Conservation (phyloP, 2,797 vertebrate species). For the Naso thynnoides region DNA sequence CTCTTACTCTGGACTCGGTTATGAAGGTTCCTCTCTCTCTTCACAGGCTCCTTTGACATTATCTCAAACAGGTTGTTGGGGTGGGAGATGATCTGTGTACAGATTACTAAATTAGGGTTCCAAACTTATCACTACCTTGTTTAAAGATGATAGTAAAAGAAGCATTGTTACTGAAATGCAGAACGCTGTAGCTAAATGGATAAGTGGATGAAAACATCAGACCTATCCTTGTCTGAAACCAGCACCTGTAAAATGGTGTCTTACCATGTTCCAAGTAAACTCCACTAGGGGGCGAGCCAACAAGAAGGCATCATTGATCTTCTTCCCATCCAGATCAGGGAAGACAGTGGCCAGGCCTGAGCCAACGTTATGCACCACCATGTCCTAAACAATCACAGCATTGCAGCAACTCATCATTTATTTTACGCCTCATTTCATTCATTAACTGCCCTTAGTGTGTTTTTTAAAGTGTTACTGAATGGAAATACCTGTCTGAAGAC, state of each 20-base stretch:
- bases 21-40: slow-evolving; percentile 86
- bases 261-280: slow-evolving; percentile 87
- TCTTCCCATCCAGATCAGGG: slow-evolving; percentile 86
- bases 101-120: slow-evolving; percentile 20
- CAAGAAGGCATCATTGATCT: slow-evolving; percentile 84
- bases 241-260: not conserved
- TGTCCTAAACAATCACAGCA: slow-evolving; percentile 73
- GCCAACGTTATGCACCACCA: slow-evolving; percentile 86
- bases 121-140: not conserved
- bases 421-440: slow-evolving; percentile 2
- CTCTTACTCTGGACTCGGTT: slow-evolving; percentile 86
- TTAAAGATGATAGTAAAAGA: not conserved
- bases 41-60: slow-evolving; percentile 86
- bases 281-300: slow-evolving; percentile 86
- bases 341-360: slow-evolving; percentile 85
- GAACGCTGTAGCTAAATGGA: not conserved
- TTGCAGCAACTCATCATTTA: not conserved
- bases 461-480: not conserved
- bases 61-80: slow-evolving; percentile 88
- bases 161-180: not conserved
- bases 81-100: slow-evolving; percentile 83
- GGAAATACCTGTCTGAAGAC: slow-evolving; percentile 85
- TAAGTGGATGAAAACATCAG: not conserved
- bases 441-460: not conserved
- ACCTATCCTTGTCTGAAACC: not conserved